Conservation (phyloP, 2,888 invertebrate species). For the Myathropa florea region DNA sequence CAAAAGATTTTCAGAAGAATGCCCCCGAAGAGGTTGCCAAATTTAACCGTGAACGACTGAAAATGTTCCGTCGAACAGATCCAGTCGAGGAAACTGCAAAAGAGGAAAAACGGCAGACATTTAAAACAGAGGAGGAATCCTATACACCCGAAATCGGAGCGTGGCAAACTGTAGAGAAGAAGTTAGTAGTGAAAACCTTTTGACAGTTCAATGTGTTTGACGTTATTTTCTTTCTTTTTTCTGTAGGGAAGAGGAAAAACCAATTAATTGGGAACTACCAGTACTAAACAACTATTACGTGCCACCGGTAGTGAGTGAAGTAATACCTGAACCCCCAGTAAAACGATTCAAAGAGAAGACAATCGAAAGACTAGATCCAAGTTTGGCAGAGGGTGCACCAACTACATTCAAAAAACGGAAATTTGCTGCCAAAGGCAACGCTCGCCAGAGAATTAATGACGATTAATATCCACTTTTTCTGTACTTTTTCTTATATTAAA, state of each 20-base stretch:
- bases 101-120: slow-evolving; percentile 81
- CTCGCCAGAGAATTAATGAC: slow-evolving; percentile 77
- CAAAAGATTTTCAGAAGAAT: slow-evolving; percentile 80
- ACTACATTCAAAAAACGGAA: slow-evolving; percentile 79
- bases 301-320: slow-evolving; percentile 74
- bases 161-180: slow-evolving; percentile 86
- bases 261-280: slow-evolving; percentile 88
- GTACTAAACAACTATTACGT: slow-evolving; percentile 78
- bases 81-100: slow-evolving; percentile 74
- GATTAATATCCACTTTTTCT: slow-evolving; percentile 59
- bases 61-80: slow-evolving; percentile 75
- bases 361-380: slow-evolving; percentile 74
- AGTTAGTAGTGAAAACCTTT: slow-evolving; percentile 80
- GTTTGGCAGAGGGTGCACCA: slow-evolving; percentile 71
- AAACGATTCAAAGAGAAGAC: slow-evolving; percentile 80
- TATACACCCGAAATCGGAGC: slow-evolving; percentile 86
- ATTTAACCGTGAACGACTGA: slow-evolving; percentile 79
- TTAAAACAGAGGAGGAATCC: slow-evolving; percentile 81
- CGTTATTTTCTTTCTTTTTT: not conserved
- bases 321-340: slow-evolving; percentile 75
- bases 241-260: slow-evolving; percentile 80
- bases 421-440: slow-evolving; percentile 78
- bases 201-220: not conserved
- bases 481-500: not conserved
- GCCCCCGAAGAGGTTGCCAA: slow-evolving; percentile 81